Base-by-base conservation (phyloP, 2,797 vertebrate species). In the Syndactyla subalaris region DNA sequence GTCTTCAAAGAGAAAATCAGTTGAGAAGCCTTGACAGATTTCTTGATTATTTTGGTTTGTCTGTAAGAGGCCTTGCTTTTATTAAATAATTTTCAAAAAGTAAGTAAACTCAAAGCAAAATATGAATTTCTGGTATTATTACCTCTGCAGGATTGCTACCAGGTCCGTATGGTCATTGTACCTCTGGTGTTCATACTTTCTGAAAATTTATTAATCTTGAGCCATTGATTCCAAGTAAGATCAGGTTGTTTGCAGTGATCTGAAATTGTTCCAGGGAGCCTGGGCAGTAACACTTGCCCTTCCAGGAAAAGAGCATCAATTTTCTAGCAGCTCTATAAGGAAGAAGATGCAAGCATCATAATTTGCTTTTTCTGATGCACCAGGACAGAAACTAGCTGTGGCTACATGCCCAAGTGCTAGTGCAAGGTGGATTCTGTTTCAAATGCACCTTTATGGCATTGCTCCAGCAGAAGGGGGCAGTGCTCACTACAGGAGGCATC, bases 1-100 rank as follows among this genome's bases (percentile, higher is more conserved):
- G 41, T 85, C 88, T 90, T 96, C 95, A 96, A 93, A 96, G 80
- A 55, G 54, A 86, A 93, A 86, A 92, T 34, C 71, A 67, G 38
- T 78, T 46, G 74, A 82, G 71, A 92, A 74, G 24, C 41, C n/a
- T 65, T 51, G 41, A 76, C 22, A 46, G 59, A 86, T 61, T 20
- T 75, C 90, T 34, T 49, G 79, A 72, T 90, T 73, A 54, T 73
- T 63, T 89, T 43, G 6, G 2, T 77, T 95, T 81, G 34, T 51
- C 61, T 29, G 38, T 34, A 52, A 58, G 82, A 73, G 14, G 7
- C 4, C 21, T 70, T 92, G 34, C 29, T 94, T 90, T 87, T 54
- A 79, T 57, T 27, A 62, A 90, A 59, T 26, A 32, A 10, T 30
- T 85, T 54, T 30, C 0, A 5, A 63, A 70, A 85, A 82, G 3